These are phyloP conservation scores for Coptotermes formosanus DNA, from an alignment of 1,140 invertebrate species.

Conservation along the genomic window DNA sequence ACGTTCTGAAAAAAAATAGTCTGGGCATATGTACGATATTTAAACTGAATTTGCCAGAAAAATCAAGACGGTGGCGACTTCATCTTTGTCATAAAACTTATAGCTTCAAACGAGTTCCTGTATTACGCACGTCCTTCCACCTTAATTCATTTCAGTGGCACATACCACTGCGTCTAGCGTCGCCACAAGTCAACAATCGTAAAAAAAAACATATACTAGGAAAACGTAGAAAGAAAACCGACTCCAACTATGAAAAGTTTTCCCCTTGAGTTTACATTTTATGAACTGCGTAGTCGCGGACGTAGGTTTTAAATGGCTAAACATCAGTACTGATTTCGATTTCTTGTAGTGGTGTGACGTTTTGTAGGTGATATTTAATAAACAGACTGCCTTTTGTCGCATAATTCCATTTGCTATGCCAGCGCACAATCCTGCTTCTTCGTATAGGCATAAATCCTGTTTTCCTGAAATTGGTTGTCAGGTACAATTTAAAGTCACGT, in stretches of 20 bases:
- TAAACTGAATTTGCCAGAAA: too few relatives aligned
- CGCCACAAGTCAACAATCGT: neutral
- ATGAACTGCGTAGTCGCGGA: neutral
- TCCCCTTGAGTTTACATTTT: neutral
- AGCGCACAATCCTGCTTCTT: too few relatives aligned
- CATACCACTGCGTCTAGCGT: neutral
- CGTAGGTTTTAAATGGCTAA: neutral
- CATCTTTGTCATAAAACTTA: neutral
- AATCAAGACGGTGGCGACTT: too few relatives aligned
- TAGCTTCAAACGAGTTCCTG: neutral
- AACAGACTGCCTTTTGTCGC: too few relatives aligned
- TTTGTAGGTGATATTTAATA: too few relatives aligned
- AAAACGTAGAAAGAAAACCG: slow-evolving; percentile 11
- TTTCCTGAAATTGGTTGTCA: too few relatives aligned
- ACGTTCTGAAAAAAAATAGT: too few relatives aligned
- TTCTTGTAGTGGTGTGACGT: too few relatives aligned
- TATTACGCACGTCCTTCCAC: neutral
- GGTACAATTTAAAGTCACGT: too few relatives aligned
- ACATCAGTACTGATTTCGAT: neutral
- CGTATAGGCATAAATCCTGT: too few relatives aligned
- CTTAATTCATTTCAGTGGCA: neutral
- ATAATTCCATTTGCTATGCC: too few relatives aligned
- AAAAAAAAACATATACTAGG: neutral
- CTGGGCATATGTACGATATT: too few relatives aligned
- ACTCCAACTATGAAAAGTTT: slow-evolving; percentile 4